Conservation (phyloP, 2,888 invertebrate genomes). For the Zaprionus obscuricornis region DNA sequence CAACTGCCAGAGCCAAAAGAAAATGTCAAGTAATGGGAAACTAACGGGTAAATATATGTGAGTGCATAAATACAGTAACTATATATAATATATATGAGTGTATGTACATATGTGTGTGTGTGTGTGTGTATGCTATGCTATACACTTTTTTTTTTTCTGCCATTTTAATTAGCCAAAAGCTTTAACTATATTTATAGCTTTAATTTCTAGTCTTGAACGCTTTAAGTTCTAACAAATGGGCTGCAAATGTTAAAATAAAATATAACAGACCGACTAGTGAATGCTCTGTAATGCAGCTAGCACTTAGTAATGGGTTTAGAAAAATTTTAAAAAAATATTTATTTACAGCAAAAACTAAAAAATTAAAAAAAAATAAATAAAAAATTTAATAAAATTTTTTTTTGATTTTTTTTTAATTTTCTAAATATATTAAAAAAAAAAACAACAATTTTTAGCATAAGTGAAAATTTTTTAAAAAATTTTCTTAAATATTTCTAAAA, state of each 20-base stretch:
- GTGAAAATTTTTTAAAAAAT: too few species aligned
- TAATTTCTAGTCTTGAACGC: conserved; percentile 4
- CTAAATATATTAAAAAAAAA: too few species aligned
- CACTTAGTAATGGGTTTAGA: too few species aligned
- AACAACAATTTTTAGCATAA: too few species aligned
- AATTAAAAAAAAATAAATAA: too few species aligned
- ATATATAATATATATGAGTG: not conserved
- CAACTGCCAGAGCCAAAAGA: conserved; percentile 62
- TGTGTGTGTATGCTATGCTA: conserved; percentile 43
- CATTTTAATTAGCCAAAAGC: conserved; percentile 59
- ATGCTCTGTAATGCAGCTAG: conserved; percentile 9
- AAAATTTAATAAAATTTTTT: too few species aligned
- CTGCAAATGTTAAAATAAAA: too few species aligned
- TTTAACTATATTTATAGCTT: conserved; percentile 21
- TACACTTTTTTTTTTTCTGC: conserved; percentile 30
- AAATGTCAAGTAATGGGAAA: conserved; percentile 68
- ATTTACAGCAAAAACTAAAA: too few species aligned
- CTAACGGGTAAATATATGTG: conserved; percentile 62
- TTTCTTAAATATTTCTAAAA: too few species aligned
- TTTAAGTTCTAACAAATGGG: conserved; percentile 28
- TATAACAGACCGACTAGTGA: not conserved
- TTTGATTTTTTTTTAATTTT: too few species aligned
- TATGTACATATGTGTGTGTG: not conserved
- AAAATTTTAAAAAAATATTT: too few species aligned
- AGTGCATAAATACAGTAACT: conserved; percentile 37